Base-by-base conservation (phyloP, 2,888 invertebrate genomes). In the Hoplodrina blanda region DNA sequence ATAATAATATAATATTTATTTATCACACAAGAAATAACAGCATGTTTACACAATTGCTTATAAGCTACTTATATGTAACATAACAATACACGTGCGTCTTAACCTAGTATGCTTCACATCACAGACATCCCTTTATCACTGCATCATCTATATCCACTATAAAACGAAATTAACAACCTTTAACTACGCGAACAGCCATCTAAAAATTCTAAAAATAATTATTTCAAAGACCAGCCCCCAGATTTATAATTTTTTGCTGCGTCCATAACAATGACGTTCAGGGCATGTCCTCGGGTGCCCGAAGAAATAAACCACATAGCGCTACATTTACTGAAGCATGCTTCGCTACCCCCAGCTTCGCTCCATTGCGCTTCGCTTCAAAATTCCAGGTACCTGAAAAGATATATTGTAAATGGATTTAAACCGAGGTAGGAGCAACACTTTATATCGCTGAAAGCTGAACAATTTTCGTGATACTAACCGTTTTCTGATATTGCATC, bases 371-470 rank as follows among this genome's bases (percentile, higher is more conserved):
- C 67, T 76, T 62, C 77, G 67, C 65, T 77, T 81, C 69, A 70
- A 73, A 83, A 71, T 61, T 65, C 57, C 54, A 68, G 57, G 64
- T 67, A 76, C 70, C 77, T 79, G 75, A 77, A 71, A 69, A 81
- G 74, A 81, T 85, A 85, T 83, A 79, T 85, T 83, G 83, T 76
- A 84, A 84, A 85, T 78, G 73, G 80, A 83, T 84, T 84, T 85
- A 78, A 81, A 76, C 71, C 71, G 74, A 72, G 70, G 74, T 68
- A 77, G 72, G 67, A 63, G 73, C 74, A 77, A 80, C 80, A 73
- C 83, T 85, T 83, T 76, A 85, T 81, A 67, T 52, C 53, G 77
- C 25, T 83, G 83, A 83, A 81, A 84, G 75, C 77, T 69, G 76
- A 76, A 79, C 79, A 71, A 73, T 81, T 84, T 82, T 77, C 77